Evolutionary conservation across 2,888 invertebrate genomes (phyloP).

Genomic region (Conomelus anceps): DNA sequence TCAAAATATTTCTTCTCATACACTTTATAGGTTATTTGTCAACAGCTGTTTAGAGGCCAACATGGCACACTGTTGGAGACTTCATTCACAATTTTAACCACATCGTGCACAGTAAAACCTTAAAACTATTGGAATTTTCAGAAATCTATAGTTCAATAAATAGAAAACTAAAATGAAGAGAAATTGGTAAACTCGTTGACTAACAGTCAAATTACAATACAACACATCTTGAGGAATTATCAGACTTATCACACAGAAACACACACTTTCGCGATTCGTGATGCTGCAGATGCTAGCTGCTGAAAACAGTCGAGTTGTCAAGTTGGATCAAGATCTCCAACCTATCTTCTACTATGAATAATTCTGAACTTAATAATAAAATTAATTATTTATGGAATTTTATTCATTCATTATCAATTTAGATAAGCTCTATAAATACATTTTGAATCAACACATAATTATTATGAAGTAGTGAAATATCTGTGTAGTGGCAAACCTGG

Average conservation of each 20-base stretch:
- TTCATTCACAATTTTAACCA: neutral
- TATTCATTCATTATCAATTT: neutral
- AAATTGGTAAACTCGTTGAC: neutral
- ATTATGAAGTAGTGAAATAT: too few relatives aligned
- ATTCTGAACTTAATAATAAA: neutral
- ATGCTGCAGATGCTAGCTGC: neutral
- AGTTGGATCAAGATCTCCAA: slow-evolving; percentile 2
- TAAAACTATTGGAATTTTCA: neutral
- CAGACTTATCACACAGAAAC: neutral
- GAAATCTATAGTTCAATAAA: neutral
- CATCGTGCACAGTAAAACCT: too few relatives aligned
- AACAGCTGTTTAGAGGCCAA: slow-evolving; percentile 29
- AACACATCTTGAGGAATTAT: neutral
- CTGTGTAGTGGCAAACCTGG: neutral
- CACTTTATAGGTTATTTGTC: slow-evolving; percentile 18
- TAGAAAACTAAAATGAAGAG: neutral
- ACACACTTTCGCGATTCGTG: neutral
- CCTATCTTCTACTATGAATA: too few relatives aligned
- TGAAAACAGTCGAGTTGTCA: neutral
- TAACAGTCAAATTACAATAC: neutral
- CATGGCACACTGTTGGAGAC: slow-evolving; percentile 24
- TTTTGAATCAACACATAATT: too few relatives aligned
- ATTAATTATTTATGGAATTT: neutral
- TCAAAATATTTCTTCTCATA: slow-evolving; percentile 16
- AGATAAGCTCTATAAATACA: too few relatives aligned